Conservation (phyloP, 2,797 vertebrate genomes). For the Coregonus sp. region DNA sequence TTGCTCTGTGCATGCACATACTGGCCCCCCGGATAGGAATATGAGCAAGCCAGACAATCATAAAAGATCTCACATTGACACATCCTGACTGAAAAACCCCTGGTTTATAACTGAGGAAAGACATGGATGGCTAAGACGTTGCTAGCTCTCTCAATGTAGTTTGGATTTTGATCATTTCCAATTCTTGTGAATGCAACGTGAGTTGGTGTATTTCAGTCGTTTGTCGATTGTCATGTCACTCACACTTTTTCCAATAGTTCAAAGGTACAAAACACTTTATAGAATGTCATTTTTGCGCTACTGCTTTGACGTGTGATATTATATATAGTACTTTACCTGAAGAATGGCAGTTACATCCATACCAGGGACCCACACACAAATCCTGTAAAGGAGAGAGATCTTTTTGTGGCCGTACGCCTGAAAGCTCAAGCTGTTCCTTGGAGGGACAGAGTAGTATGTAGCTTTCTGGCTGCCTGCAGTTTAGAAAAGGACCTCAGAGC, state of each 20-base stretch:
- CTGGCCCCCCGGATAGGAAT: not conserved
- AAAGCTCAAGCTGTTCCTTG: constrained; percentile 75
- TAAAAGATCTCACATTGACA: not conserved
- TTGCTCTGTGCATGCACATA: not conserved
- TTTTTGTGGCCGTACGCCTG: constrained; percentile 73
- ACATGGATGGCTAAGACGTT: not conserved
- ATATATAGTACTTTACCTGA: constrained; percentile 56
- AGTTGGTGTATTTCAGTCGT: not conserved
- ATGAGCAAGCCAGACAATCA: not conserved
- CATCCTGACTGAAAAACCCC: not conserved
- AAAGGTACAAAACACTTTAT: constrained; percentile 64
- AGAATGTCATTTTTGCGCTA: constrained; percentile 64
- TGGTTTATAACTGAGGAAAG: not conserved
- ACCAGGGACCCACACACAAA: not conserved
- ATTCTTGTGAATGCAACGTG: not conserved
- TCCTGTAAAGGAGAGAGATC: constrained; percentile 41
- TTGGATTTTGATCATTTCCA: not conserved
- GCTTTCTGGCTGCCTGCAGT: constrained; percentile 71
- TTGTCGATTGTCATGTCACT: constrained; percentile 54
- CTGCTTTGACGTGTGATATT: constrained; percentile 65
- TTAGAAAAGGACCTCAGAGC: constrained; percentile 75
- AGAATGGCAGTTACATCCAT: constrained; percentile 67
- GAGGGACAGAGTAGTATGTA: constrained; percentile 75
- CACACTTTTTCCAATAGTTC: constrained; percentile 47
- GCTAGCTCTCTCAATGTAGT: not conserved